Base-by-base conservation (phyloP, 2,888 invertebrate species). In the Sicus ferrugineus region DNA sequence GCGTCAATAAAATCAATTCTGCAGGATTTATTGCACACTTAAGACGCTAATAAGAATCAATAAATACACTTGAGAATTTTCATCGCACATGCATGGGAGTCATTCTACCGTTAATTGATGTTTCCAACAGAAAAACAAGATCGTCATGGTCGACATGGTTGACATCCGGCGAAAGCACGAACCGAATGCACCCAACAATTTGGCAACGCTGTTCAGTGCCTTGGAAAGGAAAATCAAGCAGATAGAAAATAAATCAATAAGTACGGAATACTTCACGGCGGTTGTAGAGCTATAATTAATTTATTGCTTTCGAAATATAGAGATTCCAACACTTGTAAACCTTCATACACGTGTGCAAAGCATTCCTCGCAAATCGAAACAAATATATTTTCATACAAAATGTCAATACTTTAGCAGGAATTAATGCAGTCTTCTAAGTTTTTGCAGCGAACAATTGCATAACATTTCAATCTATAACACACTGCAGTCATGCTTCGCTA, bases 121-220 rank as follows among this genome's bases (percentile, higher is more conserved):
- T 38, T 26, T 14, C 56, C 56, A 56, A 66, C 19, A 30, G 28
- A 11, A 56, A 66, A 42, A 42, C 54, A 66, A 28, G 56, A 19
- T 21, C 56, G 56, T 56, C 66, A 64, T 34, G 64, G 34, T 16
- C 42, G 42, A 38, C 66, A 66, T 58, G 64, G 52, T 66, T 66
- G 66, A 66, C 66, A 66, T 54, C 38, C 66, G 56, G 38, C 26
- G 38, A 14, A 65, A 26, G 23, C 56, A 65, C 54, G 54, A 65
- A 65, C 54, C 65, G 54, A 54, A 26, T 54, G 52, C 19, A 50
- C 19, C 64, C 19, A 61, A 34, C 14, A n/a, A 61, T 23, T 46
- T 46, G 46, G 46, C 46, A 46, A 46, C 46, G 4, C 21, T 50
- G 50, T 50, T n/a, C n/a, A 21, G 5, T 21, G 21, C 9, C 50